Percentiles rank a stretch among this genome's conserved stretches.
phyloP scores from a whole-genome alignment of 2,797 vertebrate species.

The Paratrypauchen microcephalus region DNA sequence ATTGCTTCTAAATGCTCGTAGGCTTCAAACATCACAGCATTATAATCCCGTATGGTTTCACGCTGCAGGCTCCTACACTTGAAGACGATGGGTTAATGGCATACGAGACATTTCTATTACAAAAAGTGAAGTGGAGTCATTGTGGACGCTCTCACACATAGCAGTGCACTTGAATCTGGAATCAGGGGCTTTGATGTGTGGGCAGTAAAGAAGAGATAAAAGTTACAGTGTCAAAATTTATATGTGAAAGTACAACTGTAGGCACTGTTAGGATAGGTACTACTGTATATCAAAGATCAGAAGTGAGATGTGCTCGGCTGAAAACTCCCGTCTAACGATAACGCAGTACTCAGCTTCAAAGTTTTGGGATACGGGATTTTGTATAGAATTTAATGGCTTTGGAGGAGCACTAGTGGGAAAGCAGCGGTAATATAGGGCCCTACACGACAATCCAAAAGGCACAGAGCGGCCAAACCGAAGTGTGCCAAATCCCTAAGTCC shows the following conservation, averaged over 20 bases:
- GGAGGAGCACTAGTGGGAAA: slow-evolving; percentile 73
- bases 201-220: slow-evolving; percentile 56
- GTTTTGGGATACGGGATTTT: slow-evolving; percentile 70
- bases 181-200: slow-evolving; percentile 43
- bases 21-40: neutral
- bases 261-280: slow-evolving; percentile 49
- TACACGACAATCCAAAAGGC: slow-evolving; percentile 68
- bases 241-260: slow-evolving; percentile 60
- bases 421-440: slow-evolving; percentile 62
- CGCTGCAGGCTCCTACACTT: slow-evolving; percentile 29
- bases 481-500: slow-evolving; percentile 67
- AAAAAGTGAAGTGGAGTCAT: slow-evolving; percentile 38
- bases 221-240: slow-evolving; percentile 57
- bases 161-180: slow-evolving; percentile 21
- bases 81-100: slow-evolving; percentile 48
- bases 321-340: slow-evolving; percentile 64
- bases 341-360: slow-evolving; percentile 66
- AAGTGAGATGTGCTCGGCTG: slow-evolving; percentile 59
- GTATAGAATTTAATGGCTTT: slow-evolving; percentile 75
- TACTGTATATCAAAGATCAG: slow-evolving; percentile 52
- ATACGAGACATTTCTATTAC: slow-evolving; percentile 47
- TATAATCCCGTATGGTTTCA: neutral
- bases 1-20: neutral
- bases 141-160: slow-evolving; percentile 32
- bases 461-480: slow-evolving; percentile 25